Evolutionary conservation across 2,113 vertebrate genomes (phyloP), one percentile per base, ranked within the genome.

Genomic region (Romanogobio albipinnatus): DNA sequence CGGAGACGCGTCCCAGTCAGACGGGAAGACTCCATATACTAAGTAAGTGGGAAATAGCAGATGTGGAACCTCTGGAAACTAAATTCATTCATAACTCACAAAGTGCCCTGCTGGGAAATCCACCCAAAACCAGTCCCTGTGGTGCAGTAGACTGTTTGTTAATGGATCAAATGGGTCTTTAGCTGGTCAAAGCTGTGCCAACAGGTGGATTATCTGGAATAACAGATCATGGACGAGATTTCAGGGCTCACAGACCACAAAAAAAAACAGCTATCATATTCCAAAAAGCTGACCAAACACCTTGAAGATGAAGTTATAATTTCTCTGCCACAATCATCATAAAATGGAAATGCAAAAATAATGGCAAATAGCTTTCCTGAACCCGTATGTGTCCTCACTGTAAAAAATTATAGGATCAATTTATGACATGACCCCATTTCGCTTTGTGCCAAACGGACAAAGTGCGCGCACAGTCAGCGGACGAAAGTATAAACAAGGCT

Each of bases 11-110:
- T 88, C 85, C 88, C 33, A 51, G 64, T 43, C 78, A 64, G 64
- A 47, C 75, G 84, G 86, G 61, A 81, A 86, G 70, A 81, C 53
- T 62, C 14, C 81, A 86, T 66, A 84, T 76, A 73, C 79, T 66
- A 86, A 53, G 9, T 49, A 82, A 58, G 58, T 61, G 9, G 45
- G 19, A 53, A 81, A 62, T 47, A 56, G 68, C 3, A 10, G 24
- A 80, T 76, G 64, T 24, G 56, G 47, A 62, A 33, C 76, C 36
- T 43, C 36, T 85, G 85, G 83, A 85, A 76, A 68, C 59, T 79
- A 19, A 59, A 80, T 68, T 49, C 22, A 80, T 71, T 70, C 75
- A 83, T 80, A 83, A 61, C 76, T 89, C 75, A 79, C 45, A 59
- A 19, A 39, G 70, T 9, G 43, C 10, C 39, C 11, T 15, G 43